These are phyloP conservation scores for Periplaneta americana DNA, from an alignment of 1,140 invertebrate species.

Conservation along the genomic window DNA sequence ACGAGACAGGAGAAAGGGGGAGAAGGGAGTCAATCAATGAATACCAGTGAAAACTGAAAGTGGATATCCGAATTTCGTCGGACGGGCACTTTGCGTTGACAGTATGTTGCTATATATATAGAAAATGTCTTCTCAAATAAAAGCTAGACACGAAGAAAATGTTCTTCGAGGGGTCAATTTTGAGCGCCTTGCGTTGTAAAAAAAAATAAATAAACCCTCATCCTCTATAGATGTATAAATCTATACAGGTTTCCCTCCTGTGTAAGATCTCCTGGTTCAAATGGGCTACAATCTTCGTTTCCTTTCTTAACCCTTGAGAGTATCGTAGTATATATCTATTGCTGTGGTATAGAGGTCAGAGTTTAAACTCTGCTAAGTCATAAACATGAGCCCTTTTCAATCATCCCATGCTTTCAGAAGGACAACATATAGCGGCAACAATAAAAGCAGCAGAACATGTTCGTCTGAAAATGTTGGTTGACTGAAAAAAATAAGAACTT, in stretches of 20 bases:
- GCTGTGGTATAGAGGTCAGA: not conserved
- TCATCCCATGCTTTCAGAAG: not conserved
- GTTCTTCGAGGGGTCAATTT: not conserved
- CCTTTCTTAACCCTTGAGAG: not conserved
- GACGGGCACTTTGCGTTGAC: not conserved
- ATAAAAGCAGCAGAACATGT: no score
- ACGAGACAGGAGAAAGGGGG: not conserved
- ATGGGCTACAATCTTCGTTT: not conserved
- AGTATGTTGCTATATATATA: not conserved
- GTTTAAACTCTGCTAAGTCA: not conserved
- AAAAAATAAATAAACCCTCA: no score
- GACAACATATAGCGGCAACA: no score
- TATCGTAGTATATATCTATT: not conserved
- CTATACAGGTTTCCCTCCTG: not conserved
- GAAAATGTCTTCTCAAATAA: not conserved
- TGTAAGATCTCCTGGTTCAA: not conserved
- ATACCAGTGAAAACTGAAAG: not conserved
- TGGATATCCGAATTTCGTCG: not conserved
- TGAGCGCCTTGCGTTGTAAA: not conserved
- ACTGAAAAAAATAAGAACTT: no score
- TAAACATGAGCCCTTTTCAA: not conserved
- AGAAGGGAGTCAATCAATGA: not conserved
- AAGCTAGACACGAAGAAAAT: not conserved
- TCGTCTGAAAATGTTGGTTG: no score
- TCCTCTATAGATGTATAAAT: not conserved